Conservation (phyloP, 2,113 vertebrate genomes). For the Epinephelus lanceolatus region DNA sequence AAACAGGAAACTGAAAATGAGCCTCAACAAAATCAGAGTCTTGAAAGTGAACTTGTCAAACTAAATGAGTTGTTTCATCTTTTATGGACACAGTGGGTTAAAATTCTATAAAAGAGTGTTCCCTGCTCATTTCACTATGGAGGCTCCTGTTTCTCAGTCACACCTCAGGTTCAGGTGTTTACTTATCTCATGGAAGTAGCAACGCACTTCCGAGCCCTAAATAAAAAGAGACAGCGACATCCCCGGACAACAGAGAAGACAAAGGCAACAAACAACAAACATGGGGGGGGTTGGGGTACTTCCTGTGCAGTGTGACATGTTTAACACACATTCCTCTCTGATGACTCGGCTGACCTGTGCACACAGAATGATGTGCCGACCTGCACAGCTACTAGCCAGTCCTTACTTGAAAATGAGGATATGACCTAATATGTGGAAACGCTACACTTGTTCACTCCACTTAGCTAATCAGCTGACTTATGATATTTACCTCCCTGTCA, state of each 20-base stretch:
- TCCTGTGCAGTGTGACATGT: constrained; percentile 87
- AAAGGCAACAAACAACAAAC: constrained; percentile 87
- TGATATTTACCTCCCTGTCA: constrained; percentile 2
- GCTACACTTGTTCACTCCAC: not conserved
- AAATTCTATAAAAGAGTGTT: not conserved
- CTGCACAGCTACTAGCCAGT: constrained; percentile 16
- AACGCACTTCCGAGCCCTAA: constrained; percentile 79
- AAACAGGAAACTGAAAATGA: constrained; percentile 79
- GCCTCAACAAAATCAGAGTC: constrained; percentile 32
- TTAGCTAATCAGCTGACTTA: constrained; percentile 30
- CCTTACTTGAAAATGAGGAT: constrained; percentile 60
- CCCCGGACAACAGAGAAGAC: constrained; percentile 76
- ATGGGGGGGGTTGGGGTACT: constrained; percentile 77
- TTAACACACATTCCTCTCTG: constrained; percentile 81
- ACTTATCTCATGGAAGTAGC: constrained; percentile 80
- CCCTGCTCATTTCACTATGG: not conserved
- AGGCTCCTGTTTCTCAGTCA: constrained; percentile 24
- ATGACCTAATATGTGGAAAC: constrained; percentile 49
- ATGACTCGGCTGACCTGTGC: constrained; percentile 72
- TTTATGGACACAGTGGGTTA: not conserved
- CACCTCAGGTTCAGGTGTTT: constrained; percentile 77
- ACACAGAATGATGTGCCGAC: constrained; percentile 52
- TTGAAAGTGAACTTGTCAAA: constrained; percentile 28
- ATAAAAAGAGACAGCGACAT: constrained; percentile 76
- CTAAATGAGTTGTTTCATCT: not conserved